These are phyloP conservation scores for Drosophila peninsularis DNA, from an alignment of 2,888 invertebrate species.

Conservation along the genomic window DNA sequence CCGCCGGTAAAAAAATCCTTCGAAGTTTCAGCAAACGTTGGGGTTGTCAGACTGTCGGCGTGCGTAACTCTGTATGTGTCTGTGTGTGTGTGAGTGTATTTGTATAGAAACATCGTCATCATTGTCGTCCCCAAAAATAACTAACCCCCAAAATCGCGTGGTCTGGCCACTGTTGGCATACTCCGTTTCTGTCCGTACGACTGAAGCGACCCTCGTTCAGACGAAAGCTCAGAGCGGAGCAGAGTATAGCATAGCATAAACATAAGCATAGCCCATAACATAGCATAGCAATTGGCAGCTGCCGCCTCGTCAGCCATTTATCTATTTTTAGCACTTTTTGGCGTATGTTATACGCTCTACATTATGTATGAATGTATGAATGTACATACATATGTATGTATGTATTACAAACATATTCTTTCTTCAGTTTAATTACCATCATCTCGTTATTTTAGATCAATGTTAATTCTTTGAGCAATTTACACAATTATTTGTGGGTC, in stretches of 20 bases:
- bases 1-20: slow-evolving; percentile 52
- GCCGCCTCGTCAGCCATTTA: slow-evolving; percentile 35
- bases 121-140: slow-evolving; percentile 70
- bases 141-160: slow-evolving; percentile 61
- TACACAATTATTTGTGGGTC: slow-evolving; percentile 13
- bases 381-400: neutral
- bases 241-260: neutral
- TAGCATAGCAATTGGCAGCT: slow-evolving; percentile 31
- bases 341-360: slow-evolving; percentile 21
- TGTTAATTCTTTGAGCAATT: slow-evolving; percentile 36
- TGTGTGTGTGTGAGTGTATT: slow-evolving; percentile 7
- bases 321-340: slow-evolving; percentile 68
- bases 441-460: slow-evolving; percentile 25
- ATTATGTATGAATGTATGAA: neutral
- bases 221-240: slow-evolving; percentile 18
- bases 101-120: slow-evolving; percentile 42
- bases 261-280: neutral
- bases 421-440: slow-evolving; percentile 38
- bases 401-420: neutral
- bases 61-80: neutral
- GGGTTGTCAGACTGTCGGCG: slow-evolving; percentile 45
- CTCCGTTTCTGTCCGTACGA: slow-evolving; percentile 24
- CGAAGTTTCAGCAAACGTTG: slow-evolving; percentile 57
- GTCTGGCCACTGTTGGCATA: slow-evolving; percentile 27
- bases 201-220: slow-evolving; percentile 53